Conservation (phyloP, 2,888 invertebrate species). For the Elegia similella region DNA sequence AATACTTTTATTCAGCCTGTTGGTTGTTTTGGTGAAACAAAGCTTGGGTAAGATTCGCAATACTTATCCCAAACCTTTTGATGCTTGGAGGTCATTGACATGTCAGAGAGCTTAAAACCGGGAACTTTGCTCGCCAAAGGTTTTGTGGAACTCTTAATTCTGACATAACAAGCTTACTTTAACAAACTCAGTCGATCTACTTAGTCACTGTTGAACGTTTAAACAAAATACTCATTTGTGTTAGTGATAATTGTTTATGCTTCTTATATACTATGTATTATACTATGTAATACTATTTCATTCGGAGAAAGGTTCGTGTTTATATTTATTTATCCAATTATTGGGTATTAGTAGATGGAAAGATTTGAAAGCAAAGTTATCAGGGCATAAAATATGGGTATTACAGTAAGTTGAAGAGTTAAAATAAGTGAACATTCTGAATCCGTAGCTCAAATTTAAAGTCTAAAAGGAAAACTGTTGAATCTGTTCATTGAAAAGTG, state of each 20-base stretch:
- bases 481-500: not conserved
- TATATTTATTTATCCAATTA: too few relatives aligned
- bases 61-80: conserved; percentile 31
- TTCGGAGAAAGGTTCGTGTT: too few relatives aligned
- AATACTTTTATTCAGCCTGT: not conserved
- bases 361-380: too few relatives aligned
- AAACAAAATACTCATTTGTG: too few relatives aligned
- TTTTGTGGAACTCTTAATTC: conserved; percentile 3
- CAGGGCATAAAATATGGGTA: too few relatives aligned
- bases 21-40: not conserved
- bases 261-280: too few relatives aligned
- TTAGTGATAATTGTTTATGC: too few relatives aligned
- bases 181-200: too few relatives aligned
- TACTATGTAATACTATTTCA: too few relatives aligned
- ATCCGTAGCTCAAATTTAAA: not conserved
- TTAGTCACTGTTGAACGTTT: not conserved
- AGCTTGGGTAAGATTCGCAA: conserved; percentile 27
- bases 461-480: not conserved
- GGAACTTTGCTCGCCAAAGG: conserved; percentile 6
- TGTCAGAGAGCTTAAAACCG: conserved; percentile 18
- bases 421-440: too few relatives aligned
- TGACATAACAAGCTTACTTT: conserved; percentile 1
- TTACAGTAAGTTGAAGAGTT: too few relatives aligned
- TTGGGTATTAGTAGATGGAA: too few relatives aligned
- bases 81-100: conserved; percentile 38